Conservation (phyloP, 2,888 invertebrate genomes). For the Athalia circularis region DNA sequence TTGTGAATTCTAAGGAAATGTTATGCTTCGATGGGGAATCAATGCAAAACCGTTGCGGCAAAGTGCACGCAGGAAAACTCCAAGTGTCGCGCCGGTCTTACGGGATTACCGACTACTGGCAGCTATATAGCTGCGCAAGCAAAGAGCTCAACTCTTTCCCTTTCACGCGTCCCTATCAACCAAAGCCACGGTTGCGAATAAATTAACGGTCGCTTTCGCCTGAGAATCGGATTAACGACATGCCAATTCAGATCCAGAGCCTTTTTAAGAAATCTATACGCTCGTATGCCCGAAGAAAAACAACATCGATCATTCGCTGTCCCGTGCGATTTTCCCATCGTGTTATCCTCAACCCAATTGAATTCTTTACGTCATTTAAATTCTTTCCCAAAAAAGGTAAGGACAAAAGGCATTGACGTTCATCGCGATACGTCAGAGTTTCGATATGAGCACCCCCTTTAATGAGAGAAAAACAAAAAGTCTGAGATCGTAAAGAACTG, state of each 20-base stretch:
- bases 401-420: too few relatives aligned
- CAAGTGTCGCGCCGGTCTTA: conserved; percentile 51
- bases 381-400: too few relatives aligned
- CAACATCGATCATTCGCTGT: too few relatives aligned
- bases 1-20: conserved; percentile 68
- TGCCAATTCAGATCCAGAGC: not conserved
- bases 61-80: conserved; percentile 48
- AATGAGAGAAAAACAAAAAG: conserved; percentile 14
- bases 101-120: conserved; percentile 64
- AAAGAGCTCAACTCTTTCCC: conserved; percentile 22
- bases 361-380: too few relatives aligned
- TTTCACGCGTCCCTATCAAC: conserved; percentile 30
- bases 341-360: too few relatives aligned
- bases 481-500: conserved; percentile 31
- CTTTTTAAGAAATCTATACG: not conserved
- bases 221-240: conserved; percentile 59
- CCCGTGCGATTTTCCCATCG: too few relatives aligned
- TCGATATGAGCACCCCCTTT: not conserved
- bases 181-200: conserved; percentile 55
- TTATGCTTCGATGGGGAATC: conserved; percentile 65
- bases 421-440: too few relatives aligned
- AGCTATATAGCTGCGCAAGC: not conserved
- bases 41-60: conserved; percentile 67
- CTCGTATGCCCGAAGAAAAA: not conserved
- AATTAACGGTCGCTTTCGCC: conserved; percentile 59